Evolutionary conservation across 2,797 vertebrate species (phyloP), one percentile per base, ranked within the genome.

Genomic region (Australoheros facetus): DNA sequence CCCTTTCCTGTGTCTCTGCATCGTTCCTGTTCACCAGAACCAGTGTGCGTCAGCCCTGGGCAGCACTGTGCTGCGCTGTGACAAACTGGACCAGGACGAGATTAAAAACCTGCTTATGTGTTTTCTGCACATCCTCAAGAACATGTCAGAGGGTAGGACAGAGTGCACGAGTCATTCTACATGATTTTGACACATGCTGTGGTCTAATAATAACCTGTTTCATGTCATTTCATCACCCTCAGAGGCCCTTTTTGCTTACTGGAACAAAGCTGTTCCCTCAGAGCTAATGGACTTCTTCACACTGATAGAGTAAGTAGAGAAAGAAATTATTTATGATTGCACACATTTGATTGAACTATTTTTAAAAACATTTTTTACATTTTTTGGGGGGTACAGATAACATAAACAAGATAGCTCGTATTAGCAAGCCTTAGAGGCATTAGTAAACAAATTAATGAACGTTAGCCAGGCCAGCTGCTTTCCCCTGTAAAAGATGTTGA

Each of bases 281-380:
- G 98, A 99, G 73, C 95, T 99, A 21, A 99, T 96, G 97, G 98
- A 98, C 90, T 99, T 99, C 93, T 99, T 99, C 85, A 98, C 97
- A 0, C 94, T 99, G 85, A 95, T 97, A 69, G 97, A 99, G 98
- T 99, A 91, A 97, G 97, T 95, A 76, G 79, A 28, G 19, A 32
- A n/a, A 17, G 5, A 14, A 1, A 23, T 16, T 76, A 14, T 37
- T 34, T 13, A 19, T 56, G 8, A 69, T 69, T 69, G 28, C 26
- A 30, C 48, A 69, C 26, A 28, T 12, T 17, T 69, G 42, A 48
- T 10, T 48, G 62, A 28, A 64, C 59, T 45, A 5, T 45, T 45
- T 45, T 64, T 9, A 26, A 9, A 14, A 5, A 45, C 4, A 5
- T 4, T 48, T 48, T 45, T 48, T 48, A 17, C 42, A 16, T 5